phyloP scores from a whole-genome alignment of 64 coral and sea anemone genomes.

The Actinia equina region DNA sequence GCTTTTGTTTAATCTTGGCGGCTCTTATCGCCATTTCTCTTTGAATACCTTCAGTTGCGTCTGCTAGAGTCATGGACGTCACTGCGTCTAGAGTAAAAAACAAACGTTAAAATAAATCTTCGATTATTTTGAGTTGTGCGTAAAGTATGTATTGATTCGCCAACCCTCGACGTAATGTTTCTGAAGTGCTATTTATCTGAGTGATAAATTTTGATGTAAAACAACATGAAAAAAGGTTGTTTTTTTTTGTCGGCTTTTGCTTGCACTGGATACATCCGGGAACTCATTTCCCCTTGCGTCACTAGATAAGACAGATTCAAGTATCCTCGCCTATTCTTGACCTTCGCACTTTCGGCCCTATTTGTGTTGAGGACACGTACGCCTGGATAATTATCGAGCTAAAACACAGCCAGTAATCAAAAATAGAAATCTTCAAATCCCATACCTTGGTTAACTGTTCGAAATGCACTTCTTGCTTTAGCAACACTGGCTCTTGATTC shows the following conservation, averaged over 20 bases:
- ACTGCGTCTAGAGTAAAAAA: conserved; percentile 6
- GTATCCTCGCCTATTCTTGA: background rate
- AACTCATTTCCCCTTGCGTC: background rate
- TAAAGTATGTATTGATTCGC: background rate
- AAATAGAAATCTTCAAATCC: background rate
- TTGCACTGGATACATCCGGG: background rate
- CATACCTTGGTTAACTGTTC: conserved; percentile 15
- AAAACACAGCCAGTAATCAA: background rate
- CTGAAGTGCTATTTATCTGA: background rate
- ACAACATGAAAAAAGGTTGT: background rate
- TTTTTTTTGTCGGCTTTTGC: background rate
- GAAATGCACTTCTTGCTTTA: conserved; percentile 21
- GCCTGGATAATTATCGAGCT: background rate
- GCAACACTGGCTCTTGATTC: background rate
- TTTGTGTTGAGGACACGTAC: background rate
- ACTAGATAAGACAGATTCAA: background rate
- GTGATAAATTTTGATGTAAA: background rate
- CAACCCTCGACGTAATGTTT: background rate
- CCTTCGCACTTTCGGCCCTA: background rate
- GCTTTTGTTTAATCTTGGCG: conserved; percentile 41
- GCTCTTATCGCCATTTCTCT: conserved; percentile 48
- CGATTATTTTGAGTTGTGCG: background rate
- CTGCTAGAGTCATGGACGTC: conserved; percentile 16
- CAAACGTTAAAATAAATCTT: background rate
- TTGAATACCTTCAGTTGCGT: conserved; percentile 12